Conservation (phyloP, 1,140 invertebrate species). For the Aphaenogaster ashmeadi region DNA sequence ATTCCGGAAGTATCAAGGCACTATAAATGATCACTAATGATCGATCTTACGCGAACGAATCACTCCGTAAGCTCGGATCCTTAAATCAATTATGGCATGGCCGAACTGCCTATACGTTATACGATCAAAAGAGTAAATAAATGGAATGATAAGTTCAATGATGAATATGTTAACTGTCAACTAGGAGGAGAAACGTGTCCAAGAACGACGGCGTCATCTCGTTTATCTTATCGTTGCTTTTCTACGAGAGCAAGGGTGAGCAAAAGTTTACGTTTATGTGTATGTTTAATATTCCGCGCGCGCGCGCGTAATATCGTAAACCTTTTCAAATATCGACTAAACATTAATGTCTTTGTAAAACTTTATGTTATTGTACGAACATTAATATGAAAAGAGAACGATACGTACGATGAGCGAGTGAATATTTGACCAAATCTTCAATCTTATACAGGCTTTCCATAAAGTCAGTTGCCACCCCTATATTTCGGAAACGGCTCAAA, state of each 20-base stretch:
- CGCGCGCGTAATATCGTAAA: neutral
- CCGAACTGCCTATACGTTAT: neutral
- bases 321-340: neutral
- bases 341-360: neutral
- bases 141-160: conserved; percentile 38
- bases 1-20: neutral
- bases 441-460: too few species aligned
- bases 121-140: neutral
- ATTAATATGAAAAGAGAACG: neutral
- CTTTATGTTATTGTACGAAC: neutral
- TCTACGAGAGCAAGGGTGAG: conserved; percentile 91
- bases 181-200: conserved; percentile 89
- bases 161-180: conserved; percentile 75
- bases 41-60: neutral
- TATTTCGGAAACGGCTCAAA: too few species aligned
- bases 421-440: neutral
- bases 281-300: neutral
- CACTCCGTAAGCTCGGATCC: neutral
- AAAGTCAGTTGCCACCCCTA: too few species aligned
- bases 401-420: neutral
- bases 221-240: conserved; percentile 93
- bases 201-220: conserved; percentile 91
- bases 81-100: neutral
- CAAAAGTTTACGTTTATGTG: conserved; percentile 39
- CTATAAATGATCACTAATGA: neutral